Evolutionary conservation across 2,797 vertebrate species (phyloP), one percentile per base, ranked within the genome.

Genomic region (Chiroxiphia lanceolata): DNA sequence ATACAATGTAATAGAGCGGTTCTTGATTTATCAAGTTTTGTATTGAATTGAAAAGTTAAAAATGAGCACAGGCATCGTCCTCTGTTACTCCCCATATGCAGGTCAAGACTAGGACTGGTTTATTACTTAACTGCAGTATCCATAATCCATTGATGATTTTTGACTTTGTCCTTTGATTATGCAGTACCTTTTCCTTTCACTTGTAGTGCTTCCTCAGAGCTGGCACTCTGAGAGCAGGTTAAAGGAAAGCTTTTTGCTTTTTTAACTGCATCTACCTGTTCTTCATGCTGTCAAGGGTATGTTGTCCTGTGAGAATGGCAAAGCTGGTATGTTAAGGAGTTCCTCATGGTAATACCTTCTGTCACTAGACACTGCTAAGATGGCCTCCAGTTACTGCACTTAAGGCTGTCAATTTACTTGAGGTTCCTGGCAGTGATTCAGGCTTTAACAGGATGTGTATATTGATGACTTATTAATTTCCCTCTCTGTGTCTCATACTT

Each of bases 371-470:
- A 18, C 63, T 84, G 89, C 94, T 95, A 86, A 95, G 64, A 91
- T 93, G 94, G 89, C 93, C 89, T 95, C 95, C 90, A 90, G 51
- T 72, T 77, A 69, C 71, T 95, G 85, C 89, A 63, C 89, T 96
- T 95, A 54, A 80, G 71, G 83, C 68, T 82, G 26, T 94, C 78
- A 83, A 59, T 93, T 94, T 56, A 51, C 60, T 87, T 80, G 93
- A 93, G 53, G 40, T 88, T 89, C 42, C 83, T 95, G 92, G 90
- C 90, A 93, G 81, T 15, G 38, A 40, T 93, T 96, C 92, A 87
- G 74, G 42, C 61, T 89, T 47, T 87, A 78, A 36, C 72, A 80
- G 90, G 71, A 70, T 90, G 23, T 70, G 36, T 78, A 14, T 94
- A 96, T 94, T 53, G 87, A 94, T 94, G 85, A 90, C 13, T 94